These are phyloP conservation scores for Selene dorsalis DNA, from an alignment of 2,797 vertebrate genomes.

Conservation along the genomic window DNA sequence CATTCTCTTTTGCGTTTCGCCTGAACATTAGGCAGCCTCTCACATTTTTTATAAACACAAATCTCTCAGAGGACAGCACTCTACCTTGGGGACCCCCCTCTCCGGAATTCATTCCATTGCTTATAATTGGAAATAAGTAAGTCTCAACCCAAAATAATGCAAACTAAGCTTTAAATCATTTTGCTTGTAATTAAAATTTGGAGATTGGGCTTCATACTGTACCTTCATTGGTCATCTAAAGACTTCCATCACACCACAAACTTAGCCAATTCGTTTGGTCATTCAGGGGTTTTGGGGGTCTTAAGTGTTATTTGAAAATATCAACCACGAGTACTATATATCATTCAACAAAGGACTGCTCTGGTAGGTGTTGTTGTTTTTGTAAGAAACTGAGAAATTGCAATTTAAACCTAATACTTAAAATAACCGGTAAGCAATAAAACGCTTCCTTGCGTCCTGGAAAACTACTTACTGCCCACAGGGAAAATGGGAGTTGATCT, in stretches of 20 bases:
- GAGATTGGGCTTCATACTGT: constrained; percentile 42
- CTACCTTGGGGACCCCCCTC: constrained; percentile 54
- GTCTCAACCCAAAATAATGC: constrained; percentile 55
- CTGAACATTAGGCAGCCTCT: constrained; percentile 60
- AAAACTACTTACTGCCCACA: constrained; percentile 45
- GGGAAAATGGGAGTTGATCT: constrained; percentile 67
- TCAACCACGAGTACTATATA: constrained; percentile 32
- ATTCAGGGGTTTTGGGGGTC: constrained; percentile 29
- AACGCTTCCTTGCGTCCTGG: constrained; percentile 72
- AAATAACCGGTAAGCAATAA: constrained; percentile 64
- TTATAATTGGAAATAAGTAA: constrained; percentile 66
- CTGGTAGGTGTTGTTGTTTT: constrained; percentile 63
- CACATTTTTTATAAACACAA: constrained; percentile 65
- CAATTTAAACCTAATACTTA: constrained; percentile 51
- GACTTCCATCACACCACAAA: constrained; percentile 38
- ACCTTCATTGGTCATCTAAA: constrained; percentile 38
- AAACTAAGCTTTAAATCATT: constrained; percentile 57
- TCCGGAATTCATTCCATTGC: constrained; percentile 51
- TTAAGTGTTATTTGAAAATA: constrained; percentile 49
- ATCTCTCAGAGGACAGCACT: constrained; percentile 55
- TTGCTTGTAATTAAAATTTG: constrained; percentile 62
- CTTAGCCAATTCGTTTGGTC: constrained; percentile 42
- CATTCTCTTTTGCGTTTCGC: constrained; percentile 62
- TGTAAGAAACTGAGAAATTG: constrained; percentile 61
- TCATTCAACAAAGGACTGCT: constrained; percentile 50